Conservation (phyloP, 2,888 invertebrate species). For the Apocheima hispidaria region DNA sequence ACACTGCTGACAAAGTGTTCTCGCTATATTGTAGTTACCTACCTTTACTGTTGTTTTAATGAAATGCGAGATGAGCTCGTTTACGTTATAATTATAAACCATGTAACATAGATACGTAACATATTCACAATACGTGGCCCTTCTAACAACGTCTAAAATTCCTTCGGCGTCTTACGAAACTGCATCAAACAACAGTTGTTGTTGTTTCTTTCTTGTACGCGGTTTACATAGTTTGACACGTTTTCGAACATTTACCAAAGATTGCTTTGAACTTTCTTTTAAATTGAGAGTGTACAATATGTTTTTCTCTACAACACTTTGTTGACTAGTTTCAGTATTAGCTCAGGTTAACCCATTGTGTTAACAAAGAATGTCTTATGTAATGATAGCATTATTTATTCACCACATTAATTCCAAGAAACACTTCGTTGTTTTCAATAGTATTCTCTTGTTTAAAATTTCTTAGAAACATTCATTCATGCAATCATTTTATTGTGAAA, state of each 20-base stretch:
- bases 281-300: background rate
- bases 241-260: background rate
- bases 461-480: background rate
- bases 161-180: background rate
- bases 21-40: conserved; percentile 19
- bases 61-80: conserved; percentile 13
- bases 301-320: conserved; percentile 9
- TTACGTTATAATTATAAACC: background rate
- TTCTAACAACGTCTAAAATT: background rate
- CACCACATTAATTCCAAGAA: conserved; percentile 8
- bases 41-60: conserved; percentile 19
- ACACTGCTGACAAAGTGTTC: conserved; percentile 45
- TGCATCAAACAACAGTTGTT: background rate
- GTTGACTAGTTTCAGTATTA: conserved; percentile 8
- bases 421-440: background rate
- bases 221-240: background rate
- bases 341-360: conserved; percentile 1
- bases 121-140: background rate
- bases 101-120: background rate
- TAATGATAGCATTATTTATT: conserved; percentile 8
- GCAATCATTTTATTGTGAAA: too few relatives aligned
- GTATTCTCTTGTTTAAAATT: background rate
- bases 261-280: background rate
- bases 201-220: conserved; percentile 1
- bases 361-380: conserved; percentile 3